Evolutionary conservation across 2,888 invertebrate genomes (phyloP).

Genomic region (Nemapogon koenigi): DNA sequence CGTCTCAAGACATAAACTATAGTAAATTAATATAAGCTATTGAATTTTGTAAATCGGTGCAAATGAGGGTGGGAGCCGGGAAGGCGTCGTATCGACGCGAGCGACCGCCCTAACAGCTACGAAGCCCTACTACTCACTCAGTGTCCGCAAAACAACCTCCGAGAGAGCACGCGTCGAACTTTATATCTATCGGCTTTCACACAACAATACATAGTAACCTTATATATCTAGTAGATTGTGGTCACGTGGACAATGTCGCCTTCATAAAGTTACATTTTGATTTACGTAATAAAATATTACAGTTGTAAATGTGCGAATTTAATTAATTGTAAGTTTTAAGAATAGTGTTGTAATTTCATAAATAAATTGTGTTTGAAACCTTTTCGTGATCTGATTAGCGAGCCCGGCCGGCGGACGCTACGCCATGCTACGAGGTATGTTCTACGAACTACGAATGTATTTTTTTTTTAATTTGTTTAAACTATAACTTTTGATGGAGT

Average conservation of each 20-base stretch:
- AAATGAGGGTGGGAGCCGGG: constrained; percentile 50
- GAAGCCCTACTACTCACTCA: constrained; percentile 35
- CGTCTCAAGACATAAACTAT: too few relatives aligned
- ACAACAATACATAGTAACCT: background rate
- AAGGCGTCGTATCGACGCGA: constrained; percentile 56
- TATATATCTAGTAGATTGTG: too few relatives aligned
- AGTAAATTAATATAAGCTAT: constrained; percentile 7
- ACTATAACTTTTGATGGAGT: too few relatives aligned
- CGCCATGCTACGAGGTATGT: constrained; percentile 50
- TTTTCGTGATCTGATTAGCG: constrained; percentile 19
- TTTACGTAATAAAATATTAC: too few relatives aligned
- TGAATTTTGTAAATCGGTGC: constrained; percentile 12
- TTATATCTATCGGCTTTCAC: background rate
- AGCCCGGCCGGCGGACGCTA: constrained; percentile 33
- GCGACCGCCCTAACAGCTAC: constrained; percentile 51
- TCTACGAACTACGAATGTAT: constrained; percentile 20
- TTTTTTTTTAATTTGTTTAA: too few relatives aligned
- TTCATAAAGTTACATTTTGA: too few relatives aligned
- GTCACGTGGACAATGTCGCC: too few relatives aligned
- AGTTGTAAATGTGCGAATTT: too few relatives aligned
- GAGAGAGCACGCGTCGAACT: constrained; percentile 23
- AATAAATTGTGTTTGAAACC: constrained; percentile 5
- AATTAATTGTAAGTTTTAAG: too few relatives aligned
- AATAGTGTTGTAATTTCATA: background rate
- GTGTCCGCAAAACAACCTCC: constrained; percentile 28